These are phyloP conservation scores for Dynastes tityus DNA, from an alignment of 2,888 invertebrate species.

Conservation along the genomic window DNA sequence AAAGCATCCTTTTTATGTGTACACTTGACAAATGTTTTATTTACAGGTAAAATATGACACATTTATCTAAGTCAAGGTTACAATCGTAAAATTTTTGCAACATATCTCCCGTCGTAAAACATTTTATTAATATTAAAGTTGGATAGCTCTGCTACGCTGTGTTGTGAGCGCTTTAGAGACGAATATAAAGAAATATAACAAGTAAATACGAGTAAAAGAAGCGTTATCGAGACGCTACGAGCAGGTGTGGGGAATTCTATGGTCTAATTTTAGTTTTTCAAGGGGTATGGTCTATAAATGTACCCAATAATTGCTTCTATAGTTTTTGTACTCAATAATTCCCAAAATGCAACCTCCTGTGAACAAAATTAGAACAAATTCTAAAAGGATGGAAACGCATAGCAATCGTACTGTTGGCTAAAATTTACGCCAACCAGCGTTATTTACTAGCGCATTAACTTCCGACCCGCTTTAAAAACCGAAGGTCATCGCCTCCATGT, in stretches of 20 bases:
- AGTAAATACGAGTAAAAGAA: too few species aligned
- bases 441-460: constrained; percentile 34
- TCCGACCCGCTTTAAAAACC: constrained; percentile 44
- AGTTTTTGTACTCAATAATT: too few species aligned
- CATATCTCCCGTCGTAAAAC: constrained; percentile 31
- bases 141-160: neutral
- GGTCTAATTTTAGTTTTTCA: too few species aligned
- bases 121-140: constrained; percentile 39
- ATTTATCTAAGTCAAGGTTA: constrained; percentile 43
- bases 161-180: neutral
- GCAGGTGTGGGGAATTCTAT: too few species aligned
- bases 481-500: constrained; percentile 26
- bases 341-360: too few species aligned
- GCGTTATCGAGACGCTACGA: too few species aligned
- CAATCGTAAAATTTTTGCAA: constrained; percentile 35
- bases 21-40: constrained; percentile 28
- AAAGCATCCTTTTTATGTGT: constrained; percentile 25
- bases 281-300: too few species aligned
- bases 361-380: too few species aligned
- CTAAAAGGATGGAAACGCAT: too few species aligned
- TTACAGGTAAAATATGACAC: constrained; percentile 37
- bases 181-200: too few species aligned
- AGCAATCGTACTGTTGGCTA: too few species aligned
- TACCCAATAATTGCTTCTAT: too few species aligned
- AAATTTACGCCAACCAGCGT: neutral